Base-by-base conservation (phyloP, 2,113 vertebrate species). In the Chloropsis hardwickii region DNA sequence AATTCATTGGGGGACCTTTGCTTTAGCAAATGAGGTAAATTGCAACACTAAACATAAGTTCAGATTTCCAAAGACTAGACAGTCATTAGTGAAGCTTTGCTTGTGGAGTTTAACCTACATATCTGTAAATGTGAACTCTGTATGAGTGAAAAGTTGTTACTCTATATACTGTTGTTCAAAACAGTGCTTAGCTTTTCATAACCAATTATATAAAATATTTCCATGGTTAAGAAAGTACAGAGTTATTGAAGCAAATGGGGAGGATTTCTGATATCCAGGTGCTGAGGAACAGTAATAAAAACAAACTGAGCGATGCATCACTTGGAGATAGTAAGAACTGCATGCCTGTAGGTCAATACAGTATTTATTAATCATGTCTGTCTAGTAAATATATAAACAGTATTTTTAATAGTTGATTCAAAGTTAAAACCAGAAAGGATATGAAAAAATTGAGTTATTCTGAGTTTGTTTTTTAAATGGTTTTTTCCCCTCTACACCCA, bases 1-100 rank as follows among this genome's bases (percentile, higher is more conserved):
- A 50, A 98, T 99, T 97, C 99, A 99, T 19, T 99, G 99, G 99
- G 99, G 99, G 72, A 99, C 99, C 18, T 99, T 99, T 93, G 98
- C 99, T 72, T 98, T 99, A 70, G 98, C 99, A 66, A 98, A 99
- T 70, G 99, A 99, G 99, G 99, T 99, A 96, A 80, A 97, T 95
- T 74, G 85, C 60, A 35, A 20, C 6, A 10, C 21, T 40, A 4
- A 61, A 10, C 28, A 14, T 3, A 19, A 90, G 35, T 67, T 91
- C 28, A 79, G 20, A 45, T 81, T 67, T 67, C 42, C n/a, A 56
- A 48, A 27, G 37, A 39, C 25, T 29, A 40, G 24, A 13, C 4
- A 28, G 48, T 12, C 31, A 39, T 62, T 79, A 74, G 27, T 33
- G 56, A 64, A 79, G 48, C n/a, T 92, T 71, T 81, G 39, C 88